Evolutionary conservation across 2,888 invertebrate genomes (phyloP).

Genomic region (Panzeria rudis): DNA sequence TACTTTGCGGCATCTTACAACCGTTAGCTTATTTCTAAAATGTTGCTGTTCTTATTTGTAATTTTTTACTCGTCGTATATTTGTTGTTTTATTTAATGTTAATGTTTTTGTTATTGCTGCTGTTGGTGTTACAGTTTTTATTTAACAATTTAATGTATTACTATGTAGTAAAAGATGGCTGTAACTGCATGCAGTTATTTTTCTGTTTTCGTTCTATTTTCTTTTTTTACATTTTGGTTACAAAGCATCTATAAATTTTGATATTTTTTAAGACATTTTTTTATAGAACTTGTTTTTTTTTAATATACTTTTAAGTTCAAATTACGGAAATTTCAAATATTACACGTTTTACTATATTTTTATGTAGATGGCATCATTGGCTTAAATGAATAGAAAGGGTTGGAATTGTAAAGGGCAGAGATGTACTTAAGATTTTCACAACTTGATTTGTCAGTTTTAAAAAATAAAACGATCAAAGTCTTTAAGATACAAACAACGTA

Average conservation of each 20-base stretch:
- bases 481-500: background rate
- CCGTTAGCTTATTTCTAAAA: conserved; percentile 66
- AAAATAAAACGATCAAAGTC: background rate
- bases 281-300: conserved; percentile 59
- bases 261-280: conserved; percentile 83
- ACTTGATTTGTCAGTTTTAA: background rate
- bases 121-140: conserved; percentile 55
- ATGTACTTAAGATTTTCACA: background rate
- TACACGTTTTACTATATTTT: conserved; percentile 78
- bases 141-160: conserved; percentile 70
- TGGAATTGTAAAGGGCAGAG: background rate
- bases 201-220: conserved; percentile 33
- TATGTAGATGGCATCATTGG: conserved; percentile 6
- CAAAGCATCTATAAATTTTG: conserved; percentile 82
- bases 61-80: conserved; percentile 16
- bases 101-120: conserved; percentile 74
- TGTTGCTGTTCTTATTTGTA: conserved; percentile 48
- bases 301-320: conserved; percentile 78
- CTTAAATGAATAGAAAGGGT: background rate
- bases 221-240: conserved; percentile 36
- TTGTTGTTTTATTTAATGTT: conserved; percentile 79
- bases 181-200: conserved; percentile 57
- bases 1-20: conserved; percentile 67
- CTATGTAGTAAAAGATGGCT: conserved; percentile 62
- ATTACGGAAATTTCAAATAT: conserved; percentile 84